These are phyloP conservation scores for Philaethria dido DNA, from an alignment of 2,888 invertebrate species.

Conservation along the genomic window DNA sequence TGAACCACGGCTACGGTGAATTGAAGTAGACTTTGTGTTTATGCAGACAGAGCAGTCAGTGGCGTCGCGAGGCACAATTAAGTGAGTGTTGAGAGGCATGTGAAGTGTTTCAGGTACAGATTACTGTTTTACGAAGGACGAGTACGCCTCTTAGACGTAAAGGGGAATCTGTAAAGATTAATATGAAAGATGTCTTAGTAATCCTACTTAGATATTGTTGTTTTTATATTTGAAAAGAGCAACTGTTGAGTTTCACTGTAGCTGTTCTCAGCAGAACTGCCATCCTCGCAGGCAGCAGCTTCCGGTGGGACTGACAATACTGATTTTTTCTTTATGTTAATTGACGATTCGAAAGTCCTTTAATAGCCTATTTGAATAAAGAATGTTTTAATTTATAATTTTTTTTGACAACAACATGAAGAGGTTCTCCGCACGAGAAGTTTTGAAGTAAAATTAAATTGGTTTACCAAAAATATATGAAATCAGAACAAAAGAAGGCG, in stretches of 20 bases:
- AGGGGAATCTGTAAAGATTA: background rate
- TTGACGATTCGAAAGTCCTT: too few relatives aligned
- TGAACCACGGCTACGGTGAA: too few relatives aligned
- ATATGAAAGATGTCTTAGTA: background rate
- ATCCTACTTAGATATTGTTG: too few relatives aligned
- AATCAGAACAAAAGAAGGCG: background rate
- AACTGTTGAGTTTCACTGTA: too few relatives aligned
- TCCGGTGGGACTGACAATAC: too few relatives aligned
- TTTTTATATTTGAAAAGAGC: too few relatives aligned
- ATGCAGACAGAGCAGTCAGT: background rate
- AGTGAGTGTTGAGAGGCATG: slow-evolving; percentile 27
- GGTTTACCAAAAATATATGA: background rate
- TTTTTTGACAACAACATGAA: background rate
- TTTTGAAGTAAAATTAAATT: background rate
- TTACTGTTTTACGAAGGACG: slow-evolving; percentile 3
- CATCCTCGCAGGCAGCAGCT: too few relatives aligned
- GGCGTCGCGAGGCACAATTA: slow-evolving; percentile 12
- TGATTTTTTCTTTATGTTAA: too few relatives aligned
- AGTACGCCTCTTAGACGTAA: slow-evolving; percentile 9
- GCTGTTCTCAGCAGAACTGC: too few relatives aligned
- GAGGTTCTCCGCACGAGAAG: background rate
- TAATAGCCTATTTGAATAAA: too few relatives aligned
- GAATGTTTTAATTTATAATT: too few relatives aligned
- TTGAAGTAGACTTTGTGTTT: background rate
- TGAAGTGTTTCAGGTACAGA: slow-evolving; percentile 26